Evolutionary conservation across 1,140 invertebrate species (phyloP).

Genomic region (Meloidogyne hapla): DNA sequence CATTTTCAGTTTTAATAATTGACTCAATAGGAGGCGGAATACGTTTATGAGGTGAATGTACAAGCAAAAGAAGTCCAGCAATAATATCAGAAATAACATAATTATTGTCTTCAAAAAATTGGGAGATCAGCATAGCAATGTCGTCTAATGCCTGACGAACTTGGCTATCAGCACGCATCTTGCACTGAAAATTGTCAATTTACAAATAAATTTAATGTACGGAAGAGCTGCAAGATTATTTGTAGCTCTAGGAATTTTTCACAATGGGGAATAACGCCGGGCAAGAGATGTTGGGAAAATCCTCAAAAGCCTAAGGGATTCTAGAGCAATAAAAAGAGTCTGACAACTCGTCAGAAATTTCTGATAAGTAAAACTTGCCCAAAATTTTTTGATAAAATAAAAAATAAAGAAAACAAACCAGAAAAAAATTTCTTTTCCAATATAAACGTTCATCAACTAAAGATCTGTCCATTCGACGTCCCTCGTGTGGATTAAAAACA

Average conservation of each 20-base stretch:
- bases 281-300: too few relatives aligned
- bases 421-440: constrained; percentile 45
- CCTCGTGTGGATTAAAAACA: constrained; percentile 57
- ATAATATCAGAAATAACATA: constrained; percentile 83
- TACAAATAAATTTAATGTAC: background rate
- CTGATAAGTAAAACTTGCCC: background rate
- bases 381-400: constrained; percentile 14
- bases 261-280: too few relatives aligned
- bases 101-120: constrained; percentile 67
- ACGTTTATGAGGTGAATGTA: constrained; percentile 55
- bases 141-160: constrained; percentile 60
- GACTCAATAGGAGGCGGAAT: constrained; percentile 21
- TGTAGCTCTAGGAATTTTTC: too few relatives aligned
- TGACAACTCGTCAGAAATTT: background rate
- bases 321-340: constrained; percentile 18
- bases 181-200: constrained; percentile 53
- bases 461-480: constrained; percentile 43
- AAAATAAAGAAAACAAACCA: constrained; percentile 46
- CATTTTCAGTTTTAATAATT: constrained; percentile 25
- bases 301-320: constrained; percentile 49
- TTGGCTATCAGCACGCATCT: constrained; percentile 51
- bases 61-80: constrained; percentile 78
- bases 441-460: constrained; percentile 47
- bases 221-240: background rate
- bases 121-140: constrained; percentile 52